Percentiles rank a stretch among this genome's conserved stretches.
Conservation (phyloP, 64 coral and sea anemone species). For the Exaiptasia diaphana region DNA sequence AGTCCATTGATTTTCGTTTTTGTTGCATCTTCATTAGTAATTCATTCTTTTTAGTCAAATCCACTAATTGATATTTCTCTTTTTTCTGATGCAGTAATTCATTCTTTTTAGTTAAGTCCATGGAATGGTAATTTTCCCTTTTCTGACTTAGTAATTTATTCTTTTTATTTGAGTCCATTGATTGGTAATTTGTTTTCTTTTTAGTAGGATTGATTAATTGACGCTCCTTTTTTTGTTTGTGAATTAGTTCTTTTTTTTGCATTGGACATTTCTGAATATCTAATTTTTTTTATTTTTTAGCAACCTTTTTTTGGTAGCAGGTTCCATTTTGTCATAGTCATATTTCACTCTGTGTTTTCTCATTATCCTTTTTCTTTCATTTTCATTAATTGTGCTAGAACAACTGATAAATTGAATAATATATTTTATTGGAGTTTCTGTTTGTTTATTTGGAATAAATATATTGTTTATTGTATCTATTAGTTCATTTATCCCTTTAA, state of each 20-base stretch:
- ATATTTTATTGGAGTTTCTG: constrained; percentile 18
- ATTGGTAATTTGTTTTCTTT: constrained; percentile 6
- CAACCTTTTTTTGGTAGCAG: constrained; percentile 12
- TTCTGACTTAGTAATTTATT: neutral
- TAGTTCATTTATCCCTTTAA: constrained; percentile 10
- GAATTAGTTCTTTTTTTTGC: constrained; percentile 17
- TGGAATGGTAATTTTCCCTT: constrained; percentile 1
- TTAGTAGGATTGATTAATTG: neutral
- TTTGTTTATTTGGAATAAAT: neutral
- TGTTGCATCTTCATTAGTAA: no score
- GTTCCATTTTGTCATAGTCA: constrained; percentile 20
- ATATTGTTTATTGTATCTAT: constrained; percentile 21
- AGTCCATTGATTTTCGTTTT: no score
- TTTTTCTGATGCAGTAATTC: neutral
- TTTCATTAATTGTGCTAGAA: constrained; percentile 1
- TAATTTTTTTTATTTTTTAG: neutral
- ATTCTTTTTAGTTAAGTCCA: no score
- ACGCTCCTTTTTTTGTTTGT: neutral
- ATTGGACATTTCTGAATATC: neutral
- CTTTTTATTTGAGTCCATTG: no score
- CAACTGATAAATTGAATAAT: constrained; percentile 14
- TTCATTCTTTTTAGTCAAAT: no score
- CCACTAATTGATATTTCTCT: neutral
- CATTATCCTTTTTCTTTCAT: constrained; percentile 31
- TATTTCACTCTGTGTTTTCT: constrained; percentile 15